These are phyloP conservation scores for Cantharis rustica DNA, from an alignment of 2,888 invertebrate species.

Conservation along the genomic window DNA sequence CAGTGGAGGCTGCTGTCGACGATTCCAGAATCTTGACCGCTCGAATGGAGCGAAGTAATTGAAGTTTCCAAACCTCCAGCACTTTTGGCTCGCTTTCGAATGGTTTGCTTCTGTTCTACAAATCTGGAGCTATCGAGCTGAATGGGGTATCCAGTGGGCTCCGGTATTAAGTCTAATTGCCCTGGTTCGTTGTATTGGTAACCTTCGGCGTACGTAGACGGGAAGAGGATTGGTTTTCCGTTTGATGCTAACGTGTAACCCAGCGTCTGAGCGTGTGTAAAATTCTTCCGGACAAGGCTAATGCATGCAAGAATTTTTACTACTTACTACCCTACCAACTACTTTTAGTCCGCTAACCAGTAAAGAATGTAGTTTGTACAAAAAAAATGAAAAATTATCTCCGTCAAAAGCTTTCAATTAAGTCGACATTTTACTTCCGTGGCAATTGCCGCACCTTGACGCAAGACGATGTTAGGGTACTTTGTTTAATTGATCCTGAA, in stretches of 20 bases:
- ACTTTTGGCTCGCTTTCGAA: constrained; percentile 48
- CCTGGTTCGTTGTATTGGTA: constrained; percentile 54
- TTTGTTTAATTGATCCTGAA: not conserved
- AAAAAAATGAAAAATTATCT: not conserved
- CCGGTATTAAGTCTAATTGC: constrained; percentile 44
- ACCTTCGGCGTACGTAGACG: constrained; percentile 54
- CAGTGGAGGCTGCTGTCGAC: constrained; percentile 62
- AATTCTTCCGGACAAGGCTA: constrained; percentile 48
- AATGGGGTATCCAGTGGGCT: constrained; percentile 39
- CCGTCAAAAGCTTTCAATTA: not conserved
- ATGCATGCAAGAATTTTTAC: constrained; percentile 28
- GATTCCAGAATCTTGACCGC: constrained; percentile 82
- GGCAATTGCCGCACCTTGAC: not conserved
- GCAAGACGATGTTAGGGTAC: not conserved
- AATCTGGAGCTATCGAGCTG: constrained; percentile 47
- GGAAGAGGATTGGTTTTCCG: constrained; percentile 55
- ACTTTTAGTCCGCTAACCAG: constrained; percentile 4
- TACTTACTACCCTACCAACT: constrained; percentile 18
- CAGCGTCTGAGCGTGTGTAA: constrained; percentile 44
- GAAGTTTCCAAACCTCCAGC: constrained; percentile 68
- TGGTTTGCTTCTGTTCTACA: constrained; percentile 33
- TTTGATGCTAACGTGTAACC: constrained; percentile 49
- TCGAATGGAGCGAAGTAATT: constrained; percentile 80
- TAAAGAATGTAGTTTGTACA: not conserved
- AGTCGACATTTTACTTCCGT: not conserved